phyloP scores from a whole-genome alignment of 2,797 vertebrate species.

The Odontamblyopus lacepedii region DNA sequence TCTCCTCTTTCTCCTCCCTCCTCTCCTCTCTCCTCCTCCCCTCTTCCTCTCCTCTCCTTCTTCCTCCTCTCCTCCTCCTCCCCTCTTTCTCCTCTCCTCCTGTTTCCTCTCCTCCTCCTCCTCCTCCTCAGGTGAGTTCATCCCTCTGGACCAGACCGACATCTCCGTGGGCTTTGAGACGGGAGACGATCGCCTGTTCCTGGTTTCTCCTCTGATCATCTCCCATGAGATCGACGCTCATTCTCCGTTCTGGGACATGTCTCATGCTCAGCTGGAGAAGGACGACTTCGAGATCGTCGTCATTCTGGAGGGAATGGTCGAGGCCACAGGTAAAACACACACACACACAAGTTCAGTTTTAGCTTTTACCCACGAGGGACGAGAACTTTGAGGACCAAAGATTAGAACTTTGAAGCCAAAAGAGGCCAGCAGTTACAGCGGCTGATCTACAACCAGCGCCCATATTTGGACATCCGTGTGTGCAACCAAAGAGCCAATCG shows the following conservation, averaged over 20 bases:
- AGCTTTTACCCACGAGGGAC: no score
- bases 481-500: no score
- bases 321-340: slow-evolving; percentile 87
- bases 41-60: background rate
- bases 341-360: no score
- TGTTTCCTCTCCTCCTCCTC: no score
- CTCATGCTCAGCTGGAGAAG: slow-evolving; percentile 88
- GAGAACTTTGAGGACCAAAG: no score
- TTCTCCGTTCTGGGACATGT: slow-evolving; percentile 96
- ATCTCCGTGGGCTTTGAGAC: slow-evolving; percentile 97
- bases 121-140: slow-evolving; percentile 86
- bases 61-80: no score
- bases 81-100: background rate
- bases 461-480: no score
- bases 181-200: slow-evolving; percentile 93
- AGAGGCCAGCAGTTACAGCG: no score
- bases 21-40: background rate
- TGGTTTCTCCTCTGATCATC: slow-evolving; percentile 94
- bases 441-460: no score
- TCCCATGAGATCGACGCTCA: slow-evolving; percentile 90
- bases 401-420: no score
- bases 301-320: slow-evolving; percentile 98
- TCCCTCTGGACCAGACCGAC: slow-evolving; percentile 96
- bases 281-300: slow-evolving; percentile 98
- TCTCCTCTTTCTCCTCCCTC: background rate